phyloP scores from a whole-genome alignment of 1,140 invertebrate genomes.

The Scaptomyza montana region DNA sequence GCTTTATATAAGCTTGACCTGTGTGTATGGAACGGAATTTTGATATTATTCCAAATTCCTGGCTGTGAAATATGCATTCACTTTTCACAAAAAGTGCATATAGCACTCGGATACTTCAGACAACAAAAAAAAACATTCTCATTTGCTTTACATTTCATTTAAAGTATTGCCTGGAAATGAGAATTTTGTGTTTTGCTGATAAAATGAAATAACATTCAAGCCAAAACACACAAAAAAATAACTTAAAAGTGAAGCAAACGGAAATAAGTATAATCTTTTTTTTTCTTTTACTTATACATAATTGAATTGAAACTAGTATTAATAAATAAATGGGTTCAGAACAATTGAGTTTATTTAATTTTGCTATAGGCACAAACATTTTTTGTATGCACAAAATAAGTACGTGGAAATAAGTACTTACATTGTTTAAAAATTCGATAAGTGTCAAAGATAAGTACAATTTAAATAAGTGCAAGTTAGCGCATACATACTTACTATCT shows the following conservation, averaged over 20 bases:
- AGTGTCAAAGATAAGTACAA: slow-evolving; percentile 2
- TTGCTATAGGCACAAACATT: slow-evolving; percentile 23
- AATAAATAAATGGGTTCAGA: neutral
- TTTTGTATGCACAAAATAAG: slow-evolving; percentile 8
- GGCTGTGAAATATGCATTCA: too few relatives aligned
- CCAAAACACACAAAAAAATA: neutral
- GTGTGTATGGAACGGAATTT: too few relatives aligned
- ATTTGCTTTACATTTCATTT: slow-evolving; percentile 1
- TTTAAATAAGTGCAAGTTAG: slow-evolving; percentile 24
- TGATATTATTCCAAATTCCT: too few relatives aligned
- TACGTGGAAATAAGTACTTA: slow-evolving; percentile 34
- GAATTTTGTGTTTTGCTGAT: slow-evolving; percentile 35
- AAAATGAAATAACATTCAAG: slow-evolving; percentile 1
- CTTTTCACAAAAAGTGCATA: too few relatives aligned
- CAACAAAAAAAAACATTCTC: too few relatives aligned
- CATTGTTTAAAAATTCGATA: slow-evolving; percentile 35
- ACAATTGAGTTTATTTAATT: slow-evolving; percentile 27
- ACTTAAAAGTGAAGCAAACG: neutral
- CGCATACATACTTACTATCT: neutral
- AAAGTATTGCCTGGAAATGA: slow-evolving; percentile 4
- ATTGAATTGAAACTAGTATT: neutral
- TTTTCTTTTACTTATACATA: neutral
- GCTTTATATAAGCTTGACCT: too few relatives aligned
- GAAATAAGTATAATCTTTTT: neutral
- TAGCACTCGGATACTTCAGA: too few relatives aligned